These are phyloP conservation scores for Dicrurus megarhynchus DNA, from an alignment of 2,113 vertebrate species.

Conservation along the genomic window DNA sequence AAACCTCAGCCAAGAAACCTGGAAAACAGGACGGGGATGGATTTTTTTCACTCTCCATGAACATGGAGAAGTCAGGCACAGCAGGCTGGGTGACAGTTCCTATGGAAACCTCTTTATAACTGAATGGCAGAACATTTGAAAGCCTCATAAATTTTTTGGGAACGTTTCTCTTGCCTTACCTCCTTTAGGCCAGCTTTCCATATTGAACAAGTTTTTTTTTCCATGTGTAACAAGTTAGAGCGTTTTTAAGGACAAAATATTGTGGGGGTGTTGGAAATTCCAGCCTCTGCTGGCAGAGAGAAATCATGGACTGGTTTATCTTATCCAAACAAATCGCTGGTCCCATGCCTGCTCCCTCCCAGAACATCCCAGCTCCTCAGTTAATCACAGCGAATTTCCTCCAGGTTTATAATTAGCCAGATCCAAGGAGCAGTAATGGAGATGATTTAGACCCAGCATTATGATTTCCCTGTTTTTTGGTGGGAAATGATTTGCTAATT, in stretches of 20 bases:
- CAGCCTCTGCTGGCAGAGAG: not conserved
- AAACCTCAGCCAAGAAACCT: not conserved
- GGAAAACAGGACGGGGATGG: not conserved
- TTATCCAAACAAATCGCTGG: not conserved
- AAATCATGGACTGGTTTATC: not conserved
- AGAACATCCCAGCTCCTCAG: not conserved
- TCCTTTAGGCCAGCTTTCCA: not conserved
- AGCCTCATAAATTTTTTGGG: not conserved
- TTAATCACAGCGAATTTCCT: not conserved
- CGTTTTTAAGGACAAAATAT: not conserved
- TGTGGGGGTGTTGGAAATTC: not conserved
- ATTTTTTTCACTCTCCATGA: not conserved
- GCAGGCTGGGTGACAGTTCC: not conserved
- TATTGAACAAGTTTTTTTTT: not conserved
- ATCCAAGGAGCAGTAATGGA: not conserved
- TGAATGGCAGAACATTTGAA: not conserved
- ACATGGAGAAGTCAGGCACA: not conserved
- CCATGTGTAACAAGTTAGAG: not conserved
- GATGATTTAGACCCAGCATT: not conserved
- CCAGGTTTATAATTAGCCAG: not conserved
- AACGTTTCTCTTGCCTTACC: not conserved
- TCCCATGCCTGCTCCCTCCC: not conserved
- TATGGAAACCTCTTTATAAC: constrained; percentile 25
- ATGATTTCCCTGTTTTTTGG: rapidly evolving
- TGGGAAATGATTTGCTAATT: not conserved